A percentile compares a stretch with the other conserved stretches of the same genome.
Conservation (phyloP, 2,797 vertebrate species). For the Apodemus agrarius region DNA sequence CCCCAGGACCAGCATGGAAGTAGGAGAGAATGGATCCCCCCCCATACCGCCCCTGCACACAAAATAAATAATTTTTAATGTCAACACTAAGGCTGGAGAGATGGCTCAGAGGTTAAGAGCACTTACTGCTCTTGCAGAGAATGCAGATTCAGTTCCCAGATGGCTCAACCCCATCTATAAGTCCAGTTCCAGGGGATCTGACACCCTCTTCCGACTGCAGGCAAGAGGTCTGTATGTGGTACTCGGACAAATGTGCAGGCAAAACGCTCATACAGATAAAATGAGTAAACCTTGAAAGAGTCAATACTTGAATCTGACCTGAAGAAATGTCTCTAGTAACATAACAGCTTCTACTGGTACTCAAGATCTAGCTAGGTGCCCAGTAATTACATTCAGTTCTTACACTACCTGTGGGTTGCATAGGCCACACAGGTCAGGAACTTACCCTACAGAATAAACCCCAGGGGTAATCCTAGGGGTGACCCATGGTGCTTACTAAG, state of each 20-base stretch:
- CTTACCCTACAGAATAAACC: background rate
- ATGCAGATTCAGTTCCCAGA: background rate
- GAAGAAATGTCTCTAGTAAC: conserved; percentile 6
- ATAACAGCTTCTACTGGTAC: background rate
- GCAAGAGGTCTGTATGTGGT: too few relatives aligned
- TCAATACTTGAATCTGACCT: conserved; percentile 20
- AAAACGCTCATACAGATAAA: background rate
- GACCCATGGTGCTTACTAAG: background rate
- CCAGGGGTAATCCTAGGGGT: background rate
- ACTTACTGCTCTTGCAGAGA: background rate
- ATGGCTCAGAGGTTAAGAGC: background rate
- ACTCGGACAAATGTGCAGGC: background rate
- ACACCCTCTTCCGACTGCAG: background rate
- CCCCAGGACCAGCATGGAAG: background rate
- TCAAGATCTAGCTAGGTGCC: background rate
- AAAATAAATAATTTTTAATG: background rate
- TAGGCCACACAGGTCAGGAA: background rate
- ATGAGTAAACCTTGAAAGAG: background rate
- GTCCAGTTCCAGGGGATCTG: too few relatives aligned
- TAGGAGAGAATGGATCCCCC: background rate
- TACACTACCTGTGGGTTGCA: background rate
- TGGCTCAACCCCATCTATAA: background rate
- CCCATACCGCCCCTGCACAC: background rate
- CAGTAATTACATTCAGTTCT: conserved; percentile 3
- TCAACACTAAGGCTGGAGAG: background rate